Base-by-base conservation (phyloP, 2,888 invertebrate genomes). In the Aricia artaxerxes region DNA sequence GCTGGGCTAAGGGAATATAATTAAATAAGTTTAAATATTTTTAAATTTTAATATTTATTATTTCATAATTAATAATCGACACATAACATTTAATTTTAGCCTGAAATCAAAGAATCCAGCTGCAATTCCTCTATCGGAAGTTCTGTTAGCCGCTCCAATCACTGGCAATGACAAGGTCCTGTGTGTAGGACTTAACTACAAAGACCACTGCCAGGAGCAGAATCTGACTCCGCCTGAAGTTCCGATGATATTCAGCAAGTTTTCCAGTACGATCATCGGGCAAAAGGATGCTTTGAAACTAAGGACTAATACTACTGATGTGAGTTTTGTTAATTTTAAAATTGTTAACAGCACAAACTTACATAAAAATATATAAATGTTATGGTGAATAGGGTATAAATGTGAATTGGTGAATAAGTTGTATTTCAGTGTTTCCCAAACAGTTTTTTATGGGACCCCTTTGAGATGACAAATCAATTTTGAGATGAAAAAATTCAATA, bases 231-330 rank as follows among this genome's bases (percentile, higher is more conserved):
- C 95, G 1, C 97, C 97, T 0, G 93, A 95, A 31, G 97, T 97
- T 82, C 98, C 98, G 0, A 97, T 98, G 88, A 96, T 98, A 84
- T 98, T 98, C 91, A 97, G 96, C 89, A 99, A 98, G 92, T 98
- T 98, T 86, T 94, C 97, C 0, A 97, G 97, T 82, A 95, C 96
- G 57, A 95, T 98, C 44, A 95, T 97, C 38, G 98, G 98, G 0
- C 97, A 97, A 0, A 93, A 94, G 81, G 97, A 97, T 81, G 90
- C 96, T 81, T 95, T 98, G 38, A 94, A 82, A 77, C 77, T 95
- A 24, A 89, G 93, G 83, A 90, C 90, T 78, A 85, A 89, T 40
- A 84, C 89, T 9, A 90, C 92, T 7, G 81, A 86, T 86, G 93
- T 92, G 82, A 83, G 84, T 83, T 73, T 76, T 77, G 64, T 61